Base-by-base conservation (phyloP, 2,888 invertebrate species). In the Heliconius charithonia region DNA sequence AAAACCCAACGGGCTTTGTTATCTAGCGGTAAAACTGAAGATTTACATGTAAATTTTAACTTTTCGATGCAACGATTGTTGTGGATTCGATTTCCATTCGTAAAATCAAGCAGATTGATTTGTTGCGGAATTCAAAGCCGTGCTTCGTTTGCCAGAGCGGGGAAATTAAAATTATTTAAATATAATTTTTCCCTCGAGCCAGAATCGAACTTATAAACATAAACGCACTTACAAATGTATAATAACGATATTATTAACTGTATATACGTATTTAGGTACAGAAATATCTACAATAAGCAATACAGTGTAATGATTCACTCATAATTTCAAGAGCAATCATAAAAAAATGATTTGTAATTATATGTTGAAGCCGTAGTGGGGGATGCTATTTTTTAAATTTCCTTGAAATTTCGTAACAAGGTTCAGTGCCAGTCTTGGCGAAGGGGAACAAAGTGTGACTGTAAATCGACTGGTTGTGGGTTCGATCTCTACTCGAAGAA, bases 1-100 rank as follows among this genome's bases (percentile, higher is more conserved):
- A 74, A 79, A 76, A 79, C 76, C 74, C 67, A 29, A 9, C 51
- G 19, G n/a, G 71, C 59, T 37, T 37, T 32, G n/a, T 12, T n/a
- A 27, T 72, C 29, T 71, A 29, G 19, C 10, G 45, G 25, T n/a
- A 59, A 59, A n/a, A n/a, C 9, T 59, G 59, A 59, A 59, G 22
- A 59, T 59, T 59, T 59, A n/a, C 59, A 59, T 59, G 10, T 10
- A 59, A 59, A 9, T n/a, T 59, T 22, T n/a, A 10, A n/a, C n/a
- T 9, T 59, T 51, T 51, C 7, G 19, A 6, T 51, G 19, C 19
- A 51, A 51, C 1, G 10, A 59, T 45, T 3, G 59, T 59, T 10
- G 59, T 59, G 3, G 22, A 22, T 56, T 56, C 56, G 9, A 56
- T 9, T 22, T 6, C 22, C 3, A 22, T 45, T 45, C 16, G 2